These are phyloP conservation scores for Pseudomyrmex flavicornis DNA, from an alignment of 1,140 invertebrate species.

Conservation along the genomic window DNA sequence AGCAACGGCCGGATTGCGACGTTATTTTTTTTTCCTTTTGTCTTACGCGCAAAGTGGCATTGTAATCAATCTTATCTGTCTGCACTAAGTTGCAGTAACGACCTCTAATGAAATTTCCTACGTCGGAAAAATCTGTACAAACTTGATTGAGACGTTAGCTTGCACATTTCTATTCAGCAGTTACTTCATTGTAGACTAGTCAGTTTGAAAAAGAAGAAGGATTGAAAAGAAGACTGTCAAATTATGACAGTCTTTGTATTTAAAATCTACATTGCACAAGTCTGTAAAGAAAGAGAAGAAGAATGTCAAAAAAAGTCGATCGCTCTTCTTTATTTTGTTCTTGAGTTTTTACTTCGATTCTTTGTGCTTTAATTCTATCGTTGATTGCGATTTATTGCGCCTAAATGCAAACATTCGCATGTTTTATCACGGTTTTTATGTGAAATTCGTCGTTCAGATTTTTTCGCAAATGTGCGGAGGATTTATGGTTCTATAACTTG, in stretches of 20 bases:
- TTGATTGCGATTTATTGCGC: no score
- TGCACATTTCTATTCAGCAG: not conserved
- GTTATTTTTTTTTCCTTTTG: not conserved
- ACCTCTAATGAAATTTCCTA: not conserved
- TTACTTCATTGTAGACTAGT: not conserved
- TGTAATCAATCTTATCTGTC: not conserved
- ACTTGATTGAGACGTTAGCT: not conserved
- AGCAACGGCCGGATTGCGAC: not conserved
- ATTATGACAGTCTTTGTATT: not conserved
- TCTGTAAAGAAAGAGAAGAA: no score
- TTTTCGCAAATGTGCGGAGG: not conserved
- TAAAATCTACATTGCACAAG: no score
- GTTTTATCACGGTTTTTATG: not conserved
- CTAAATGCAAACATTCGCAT: no score
- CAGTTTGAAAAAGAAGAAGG: not conserved
- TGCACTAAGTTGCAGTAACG: not conserved
- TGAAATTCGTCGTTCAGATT: not conserved
- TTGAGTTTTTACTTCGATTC: no score
- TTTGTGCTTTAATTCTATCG: no score
- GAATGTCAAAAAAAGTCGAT: no score
- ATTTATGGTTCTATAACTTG: slow-evolving; percentile 10
- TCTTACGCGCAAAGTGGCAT: not conserved
- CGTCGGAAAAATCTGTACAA: not conserved
- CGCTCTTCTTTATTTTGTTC: no score
- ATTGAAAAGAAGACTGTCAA: not conserved